Percentiles rank a stretch among this genome's conserved stretches.
Evolutionary conservation across 2,888 invertebrate species (phyloP).

Genomic region (Brachynemurus nebulosus): DNA sequence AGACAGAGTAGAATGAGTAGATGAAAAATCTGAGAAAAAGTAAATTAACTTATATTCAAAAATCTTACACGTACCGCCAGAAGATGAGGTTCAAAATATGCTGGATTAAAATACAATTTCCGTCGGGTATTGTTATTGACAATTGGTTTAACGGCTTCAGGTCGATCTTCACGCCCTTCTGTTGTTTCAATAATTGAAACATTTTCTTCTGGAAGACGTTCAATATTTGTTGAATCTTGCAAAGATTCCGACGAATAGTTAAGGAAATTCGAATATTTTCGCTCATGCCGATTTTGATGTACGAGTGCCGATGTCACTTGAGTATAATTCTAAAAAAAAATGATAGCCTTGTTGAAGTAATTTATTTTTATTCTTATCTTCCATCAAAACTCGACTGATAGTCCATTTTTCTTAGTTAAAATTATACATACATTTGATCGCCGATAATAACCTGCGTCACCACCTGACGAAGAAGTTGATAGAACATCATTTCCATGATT

Average conservation of each 20-base stretch:
- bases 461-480: too few relatives aligned
- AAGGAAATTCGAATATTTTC: constrained; percentile 21
- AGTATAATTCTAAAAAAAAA: constrained; percentile 23
- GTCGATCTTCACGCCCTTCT: constrained; percentile 46
- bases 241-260: constrained; percentile 22
- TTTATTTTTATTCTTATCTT: too few relatives aligned
- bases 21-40: too few relatives aligned
- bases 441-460: too few relatives aligned
- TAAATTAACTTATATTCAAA: too few relatives aligned
- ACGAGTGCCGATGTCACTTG: constrained; percentile 58
- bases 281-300: constrained; percentile 39
- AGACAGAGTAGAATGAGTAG: too few relatives aligned
- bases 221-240: constrained; percentile 44
- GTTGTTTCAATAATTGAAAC: constrained; percentile 74
- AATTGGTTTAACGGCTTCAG: constrained; percentile 48
- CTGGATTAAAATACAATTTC: constrained; percentile 79
- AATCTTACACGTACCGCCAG: constrained; percentile 48
- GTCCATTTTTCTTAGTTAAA: too few relatives aligned
- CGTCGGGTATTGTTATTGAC: constrained; percentile 55
- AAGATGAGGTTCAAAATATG: constrained; percentile 79
- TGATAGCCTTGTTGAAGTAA: too few relatives aligned
- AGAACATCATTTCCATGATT: too few relatives aligned
- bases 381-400: too few relatives aligned
- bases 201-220: constrained; percentile 69
- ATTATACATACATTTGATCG: too few relatives aligned